Evolutionary conservation across 2,888 invertebrate genomes (phyloP).

Genomic region (Mimachlamys varia): DNA sequence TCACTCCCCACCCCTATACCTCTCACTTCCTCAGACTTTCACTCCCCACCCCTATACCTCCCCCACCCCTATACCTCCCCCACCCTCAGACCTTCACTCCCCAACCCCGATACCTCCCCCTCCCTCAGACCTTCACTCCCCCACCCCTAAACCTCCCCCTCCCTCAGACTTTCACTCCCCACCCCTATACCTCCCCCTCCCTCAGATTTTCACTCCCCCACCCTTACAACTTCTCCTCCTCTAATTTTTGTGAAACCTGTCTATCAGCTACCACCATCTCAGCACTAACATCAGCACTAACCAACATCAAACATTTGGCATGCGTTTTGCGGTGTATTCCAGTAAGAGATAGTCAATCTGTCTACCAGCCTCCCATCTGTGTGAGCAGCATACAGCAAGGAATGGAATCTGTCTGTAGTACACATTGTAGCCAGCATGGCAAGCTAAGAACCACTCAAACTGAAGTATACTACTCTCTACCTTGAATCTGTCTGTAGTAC

Average conservation of each 20-base stretch:
- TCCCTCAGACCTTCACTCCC: background rate
- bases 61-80: background rate
- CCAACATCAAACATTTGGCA: slow-evolving; percentile 33
- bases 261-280: background rate
- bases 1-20: background rate
- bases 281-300: slow-evolving; percentile 19
- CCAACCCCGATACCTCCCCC: background rate
- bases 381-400: background rate
- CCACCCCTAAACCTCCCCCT: background rate
- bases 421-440: background rate
- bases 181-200: background rate
- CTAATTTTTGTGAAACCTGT: background rate
- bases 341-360: slow-evolving; percentile 34
- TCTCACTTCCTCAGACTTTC: background rate
- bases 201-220: background rate
- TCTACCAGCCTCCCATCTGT: background rate
- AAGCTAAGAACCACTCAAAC: background rate
- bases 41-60: background rate
- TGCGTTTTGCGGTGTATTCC: background rate
- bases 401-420: slow-evolving; percentile 36
- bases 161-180: background rate
- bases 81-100: background rate
- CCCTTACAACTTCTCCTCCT: background rate
- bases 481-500: no score
- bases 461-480: background rate